Conservation (phyloP, 2,888 invertebrate species). For the Thera obeliscata region DNA sequence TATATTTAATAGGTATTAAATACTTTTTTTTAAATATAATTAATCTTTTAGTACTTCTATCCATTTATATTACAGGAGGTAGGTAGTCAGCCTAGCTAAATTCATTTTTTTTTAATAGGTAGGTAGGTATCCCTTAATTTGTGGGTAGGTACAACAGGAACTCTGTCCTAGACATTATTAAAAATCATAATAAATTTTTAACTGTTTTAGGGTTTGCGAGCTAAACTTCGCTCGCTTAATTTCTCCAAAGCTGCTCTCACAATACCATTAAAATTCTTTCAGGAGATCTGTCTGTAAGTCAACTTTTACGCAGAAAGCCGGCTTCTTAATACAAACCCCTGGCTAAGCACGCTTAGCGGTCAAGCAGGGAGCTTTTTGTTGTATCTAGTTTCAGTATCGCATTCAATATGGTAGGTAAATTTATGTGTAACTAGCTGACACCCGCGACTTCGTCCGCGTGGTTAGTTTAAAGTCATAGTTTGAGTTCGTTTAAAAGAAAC, state of each 20-base stretch:
- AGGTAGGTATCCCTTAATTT: not conserved
- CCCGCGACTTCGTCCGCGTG: too few relatives aligned
- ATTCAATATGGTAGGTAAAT: not conserved
- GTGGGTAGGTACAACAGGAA: not conserved
- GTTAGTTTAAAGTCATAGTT: too few relatives aligned
- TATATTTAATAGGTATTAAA: not conserved
- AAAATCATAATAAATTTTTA: conserved; percentile 29
- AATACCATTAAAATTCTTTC: conserved; percentile 57
- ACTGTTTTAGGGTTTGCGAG: conserved; percentile 46
- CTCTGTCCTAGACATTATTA: not conserved
- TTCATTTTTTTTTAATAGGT: too few relatives aligned
- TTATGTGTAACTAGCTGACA: too few relatives aligned
- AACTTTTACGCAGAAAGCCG: conserved; percentile 2
- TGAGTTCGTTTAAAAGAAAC: too few relatives aligned
- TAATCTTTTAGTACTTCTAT: too few relatives aligned
- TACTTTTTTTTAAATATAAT: too few relatives aligned
- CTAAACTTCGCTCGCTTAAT: conserved; percentile 38
- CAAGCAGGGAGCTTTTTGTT: not conserved
- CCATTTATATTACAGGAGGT: not conserved
- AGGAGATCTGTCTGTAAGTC: conserved; percentile 25
- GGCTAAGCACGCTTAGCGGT: not conserved
- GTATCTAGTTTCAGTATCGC: too few relatives aligned
- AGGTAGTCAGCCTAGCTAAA: not conserved
- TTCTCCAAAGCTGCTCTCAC: conserved; percentile 30
- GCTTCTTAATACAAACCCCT: not conserved